Base-by-base conservation (phyloP, 2,888 invertebrate genomes). In the Cheilosia grossa region DNA sequence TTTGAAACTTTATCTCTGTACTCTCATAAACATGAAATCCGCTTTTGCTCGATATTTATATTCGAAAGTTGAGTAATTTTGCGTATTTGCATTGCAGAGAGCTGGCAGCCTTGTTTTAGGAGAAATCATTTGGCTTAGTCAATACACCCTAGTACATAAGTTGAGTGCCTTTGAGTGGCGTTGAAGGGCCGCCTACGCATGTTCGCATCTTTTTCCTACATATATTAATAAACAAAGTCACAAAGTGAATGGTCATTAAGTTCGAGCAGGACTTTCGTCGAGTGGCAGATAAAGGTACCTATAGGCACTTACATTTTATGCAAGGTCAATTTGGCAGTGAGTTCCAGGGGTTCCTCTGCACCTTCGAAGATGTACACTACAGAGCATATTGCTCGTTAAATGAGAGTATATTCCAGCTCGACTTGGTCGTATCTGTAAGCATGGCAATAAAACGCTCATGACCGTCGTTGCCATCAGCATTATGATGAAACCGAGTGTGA, bases 361-460 rank as follows among this genome's bases (percentile, higher is more conserved):
- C 37, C 37, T 37, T 37, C 37, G 10, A 13, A 37, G 1, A 51
- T 51, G 15, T 51, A 5, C 10, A 21, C 30, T 53, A 56, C 59
- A 51, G 27, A 9, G 59, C 58, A 67, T 51, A 67, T 59, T 53
- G 75, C 67, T 67, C 66, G 59, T 59, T 75, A 75, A 67, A 51
- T 33, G 21, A 49, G 49, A 80, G 59, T 64, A 21, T 33, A 10
- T 59, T 10, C 21, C 56, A 49, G 54, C 40, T 42, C 47, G 27
- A 15, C 42, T 80, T 47, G 63, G 49, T 47, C 58, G 56, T 69
- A 74, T 81, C 75, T 81, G 64, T 63, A 69, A 81, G 74, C 56
- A 69, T 30, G 15, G 63, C 61, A 81, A 74, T 81, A 81, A 81
- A 81, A 74, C 74, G 74, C 67, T 81, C 67, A 74, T 44, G 63